Base-by-base conservation (phyloP, 2,888 invertebrate genomes). In the Caenorhabditis panamensis region DNA sequence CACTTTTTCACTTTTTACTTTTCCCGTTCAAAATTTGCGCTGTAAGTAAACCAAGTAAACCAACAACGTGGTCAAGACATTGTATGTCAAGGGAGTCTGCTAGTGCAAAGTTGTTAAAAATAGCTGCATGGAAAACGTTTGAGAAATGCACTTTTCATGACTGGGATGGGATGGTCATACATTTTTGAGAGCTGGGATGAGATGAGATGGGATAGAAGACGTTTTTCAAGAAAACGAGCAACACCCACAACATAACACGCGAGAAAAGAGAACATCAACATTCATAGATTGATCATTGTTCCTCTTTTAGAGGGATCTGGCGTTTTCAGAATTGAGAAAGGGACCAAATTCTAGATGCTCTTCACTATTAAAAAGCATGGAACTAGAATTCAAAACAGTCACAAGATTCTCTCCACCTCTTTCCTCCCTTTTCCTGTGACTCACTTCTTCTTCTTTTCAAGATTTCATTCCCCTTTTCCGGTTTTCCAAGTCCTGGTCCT, bases 41-140 rank as follows among this genome's bases (percentile, higher is more conserved):
- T n/a, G n/a, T n/a, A n/a, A n/a, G n/a, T n/a, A n/a, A 6, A 41
- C 41, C 11, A 11, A 13, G 44, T 61, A 51, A 69, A 61, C 69
- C 31, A 69, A 69, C 59, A 69, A 28, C 51, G 36, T 61, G 69
- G 69, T 69, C 69, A 58, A 67, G 31, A 22, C 47, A 24, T 51
- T 69, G 61, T 69, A 59, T 61, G 69, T 37, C 49, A 51, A 58
- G 26, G 59, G 59, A 41, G 41, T 41, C 22, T 41, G 36, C 44
- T 36, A 31, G 22, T 16, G 26, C 16, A 24, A 26, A 58, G 8
- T 31, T 9, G 31, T 4, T 59, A 51, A 59, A 51, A 69, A 69
- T 51, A 59, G 24, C 22, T 9, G 37, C 36, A 67, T 56, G 67
- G 26, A 54, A 41, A 41, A 28, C 53, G 66, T 3, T 5, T 9